Evolutionary conservation across 2,888 invertebrate species (phyloP).

Genomic region (Drosophila kuntzei): DNA sequence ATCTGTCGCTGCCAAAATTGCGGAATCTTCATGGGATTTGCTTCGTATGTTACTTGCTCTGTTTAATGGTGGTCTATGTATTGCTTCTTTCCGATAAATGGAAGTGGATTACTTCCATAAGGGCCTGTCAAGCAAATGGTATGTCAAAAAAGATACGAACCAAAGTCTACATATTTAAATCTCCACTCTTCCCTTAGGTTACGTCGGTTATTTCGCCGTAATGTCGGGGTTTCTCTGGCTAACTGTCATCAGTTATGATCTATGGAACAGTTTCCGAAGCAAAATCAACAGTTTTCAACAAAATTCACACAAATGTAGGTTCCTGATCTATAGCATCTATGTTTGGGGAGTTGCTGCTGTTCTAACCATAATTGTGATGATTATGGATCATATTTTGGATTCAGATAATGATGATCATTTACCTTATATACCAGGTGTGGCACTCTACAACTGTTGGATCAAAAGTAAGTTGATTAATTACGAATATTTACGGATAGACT

Average conservation of each 20-base stretch:
- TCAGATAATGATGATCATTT: conserved; percentile 3
- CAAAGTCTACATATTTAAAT: background rate
- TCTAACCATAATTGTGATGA: conserved; percentile 59
- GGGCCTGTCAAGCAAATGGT: conserved; percentile 11
- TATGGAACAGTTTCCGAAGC: conserved; percentile 88
- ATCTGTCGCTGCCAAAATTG: conserved; percentile 28
- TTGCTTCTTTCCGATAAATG: conserved; percentile 12
- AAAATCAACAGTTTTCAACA: conserved; percentile 39
- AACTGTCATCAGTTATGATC: conserved; percentile 94
- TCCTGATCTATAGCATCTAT: conserved; percentile 75
- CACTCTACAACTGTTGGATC: conserved; percentile 87
- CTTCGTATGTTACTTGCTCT: conserved; percentile 36
- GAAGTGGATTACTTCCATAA: rapidly evolving
- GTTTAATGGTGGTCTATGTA: conserved; percentile 17
- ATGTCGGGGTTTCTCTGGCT: conserved; percentile 94
- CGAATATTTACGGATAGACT: background rate
- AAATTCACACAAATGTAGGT: conserved; percentile 63
- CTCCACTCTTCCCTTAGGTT: conserved; percentile 57
- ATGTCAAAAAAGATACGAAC: background rate
- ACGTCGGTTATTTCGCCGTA: conserved; percentile 88
- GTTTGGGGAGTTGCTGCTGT: conserved; percentile 78
- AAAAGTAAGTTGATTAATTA: conserved; percentile 84
- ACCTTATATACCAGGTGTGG: conserved; percentile 86
- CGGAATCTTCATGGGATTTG: conserved; percentile 39
- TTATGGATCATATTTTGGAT: conserved; percentile 73